Percentiles rank a stretch among this genome's conserved stretches.
Conservation (phyloP, 2,888 invertebrate species). For the Tiliacea citrago region DNA sequence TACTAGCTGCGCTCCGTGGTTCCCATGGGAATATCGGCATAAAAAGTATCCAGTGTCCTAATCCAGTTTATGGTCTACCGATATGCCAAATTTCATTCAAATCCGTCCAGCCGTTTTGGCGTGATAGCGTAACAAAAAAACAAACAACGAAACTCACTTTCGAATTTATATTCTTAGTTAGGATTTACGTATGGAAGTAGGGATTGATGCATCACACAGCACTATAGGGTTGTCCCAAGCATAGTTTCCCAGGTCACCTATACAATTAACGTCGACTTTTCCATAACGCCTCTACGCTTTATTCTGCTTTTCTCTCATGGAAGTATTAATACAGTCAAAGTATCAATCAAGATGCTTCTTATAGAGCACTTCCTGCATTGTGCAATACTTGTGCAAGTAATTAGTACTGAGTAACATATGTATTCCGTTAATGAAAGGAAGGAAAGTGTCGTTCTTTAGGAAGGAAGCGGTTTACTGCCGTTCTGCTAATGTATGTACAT, state of each 20-base stretch:
- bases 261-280: conserved; percentile 15
- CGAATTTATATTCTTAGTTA: too few species aligned
- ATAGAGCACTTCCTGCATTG: conserved; percentile 59
- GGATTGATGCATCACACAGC: too few species aligned
- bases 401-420: conserved; percentile 55
- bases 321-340: conserved; percentile 34
- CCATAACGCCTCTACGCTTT: conserved; percentile 10
- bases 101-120: too few species aligned
- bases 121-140: too few species aligned
- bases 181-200: too few species aligned
- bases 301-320: conserved; percentile 36
- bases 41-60: too few species aligned
- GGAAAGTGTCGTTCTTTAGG: conserved; percentile 66
- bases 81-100: too few species aligned
- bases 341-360: conserved; percentile 61
- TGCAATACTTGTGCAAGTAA: conserved; percentile 63
- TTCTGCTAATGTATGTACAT: conserved; percentile 58
- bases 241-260: conserved; percentile 15
- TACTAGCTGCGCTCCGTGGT: too few species aligned
- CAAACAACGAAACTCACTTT: too few species aligned
- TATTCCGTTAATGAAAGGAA: conserved; percentile 61
- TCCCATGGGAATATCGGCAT: too few species aligned
- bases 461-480: conserved; percentile 61
- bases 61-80: too few species aligned
- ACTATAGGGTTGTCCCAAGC: not conserved